phyloP scores from a whole-genome alignment of 2,797 vertebrate genomes.

The Bufotes viridis region DNA sequence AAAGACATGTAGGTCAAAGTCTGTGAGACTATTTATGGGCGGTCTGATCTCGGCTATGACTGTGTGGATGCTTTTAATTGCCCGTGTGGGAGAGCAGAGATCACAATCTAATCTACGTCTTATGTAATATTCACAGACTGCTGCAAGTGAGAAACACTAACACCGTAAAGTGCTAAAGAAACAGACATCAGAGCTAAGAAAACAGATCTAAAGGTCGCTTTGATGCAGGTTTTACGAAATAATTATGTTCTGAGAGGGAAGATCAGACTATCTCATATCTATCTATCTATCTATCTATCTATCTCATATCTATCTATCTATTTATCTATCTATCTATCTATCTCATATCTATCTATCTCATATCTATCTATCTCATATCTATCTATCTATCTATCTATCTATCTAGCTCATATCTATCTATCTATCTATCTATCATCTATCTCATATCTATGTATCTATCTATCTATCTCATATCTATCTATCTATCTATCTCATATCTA shows the following conservation, averaged over 20 bases:
- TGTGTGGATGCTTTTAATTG: background rate
- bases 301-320: too few relatives aligned
- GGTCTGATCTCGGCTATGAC: background rate
- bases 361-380: too few relatives aligned
- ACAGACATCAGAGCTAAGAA: background rate
- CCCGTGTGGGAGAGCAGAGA: constrained; percentile 5
- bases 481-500: too few relatives aligned
- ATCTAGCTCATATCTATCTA: too few relatives aligned
- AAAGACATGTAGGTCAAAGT: background rate
- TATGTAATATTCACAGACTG: constrained; percentile 11
- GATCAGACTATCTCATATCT: background rate
- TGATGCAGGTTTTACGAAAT: background rate
- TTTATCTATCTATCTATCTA: too few relatives aligned
- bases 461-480: too few relatives aligned
- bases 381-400: too few relatives aligned
- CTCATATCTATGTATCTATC: too few relatives aligned
- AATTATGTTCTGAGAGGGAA: background rate
- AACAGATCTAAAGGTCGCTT: background rate
- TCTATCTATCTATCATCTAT: too few relatives aligned
- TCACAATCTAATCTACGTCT: background rate
- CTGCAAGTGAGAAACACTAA: constrained; percentile 6
- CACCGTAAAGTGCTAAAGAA: constrained; percentile 32
- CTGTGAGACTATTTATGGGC: background rate
- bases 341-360: too few relatives aligned
- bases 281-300: too few relatives aligned